Conservation (phyloP, 2,888 invertebrate genomes). For the Asteroscopus sphinx region DNA sequence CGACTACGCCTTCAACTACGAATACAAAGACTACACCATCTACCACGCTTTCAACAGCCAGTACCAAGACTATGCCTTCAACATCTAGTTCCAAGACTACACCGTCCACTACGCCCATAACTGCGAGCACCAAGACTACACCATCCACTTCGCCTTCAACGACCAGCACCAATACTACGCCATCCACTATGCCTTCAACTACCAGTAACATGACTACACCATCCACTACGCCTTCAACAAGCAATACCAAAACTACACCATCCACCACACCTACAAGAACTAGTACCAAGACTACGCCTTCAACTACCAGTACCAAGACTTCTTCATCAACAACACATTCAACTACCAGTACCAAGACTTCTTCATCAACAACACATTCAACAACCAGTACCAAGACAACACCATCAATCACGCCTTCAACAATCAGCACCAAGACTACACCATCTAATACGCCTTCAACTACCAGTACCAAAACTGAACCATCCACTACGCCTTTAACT, state of each 20-base stretch:
- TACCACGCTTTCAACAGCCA: neutral
- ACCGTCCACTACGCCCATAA: neutral
- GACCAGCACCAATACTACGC: neutral
- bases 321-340: neutral
- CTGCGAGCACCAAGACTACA: neutral
- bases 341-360: neutral
- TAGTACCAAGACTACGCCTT: neutral
- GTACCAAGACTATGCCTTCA: neutral
- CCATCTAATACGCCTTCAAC: neutral
- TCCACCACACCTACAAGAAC: neutral
- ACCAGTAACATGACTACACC: neutral
- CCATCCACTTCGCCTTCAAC: neutral
- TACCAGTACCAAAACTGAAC: too few species aligned
- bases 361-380: neutral
- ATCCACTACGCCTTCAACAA: neutral
- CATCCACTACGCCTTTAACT: neutral
- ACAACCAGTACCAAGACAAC: neutral
- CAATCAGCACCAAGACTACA: neutral
- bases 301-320: neutral
- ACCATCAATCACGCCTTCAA: accelerated
- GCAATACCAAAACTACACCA: neutral
- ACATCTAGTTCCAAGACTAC: neutral
- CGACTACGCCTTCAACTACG: neutral
- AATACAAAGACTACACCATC: neutral
- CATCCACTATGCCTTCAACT: neutral